A percentile compares a stretch with the other conserved stretches of the same genome.
phyloP scores from a whole-genome alignment of 2,888 invertebrate species.

The Drosophila falleni region DNA sequence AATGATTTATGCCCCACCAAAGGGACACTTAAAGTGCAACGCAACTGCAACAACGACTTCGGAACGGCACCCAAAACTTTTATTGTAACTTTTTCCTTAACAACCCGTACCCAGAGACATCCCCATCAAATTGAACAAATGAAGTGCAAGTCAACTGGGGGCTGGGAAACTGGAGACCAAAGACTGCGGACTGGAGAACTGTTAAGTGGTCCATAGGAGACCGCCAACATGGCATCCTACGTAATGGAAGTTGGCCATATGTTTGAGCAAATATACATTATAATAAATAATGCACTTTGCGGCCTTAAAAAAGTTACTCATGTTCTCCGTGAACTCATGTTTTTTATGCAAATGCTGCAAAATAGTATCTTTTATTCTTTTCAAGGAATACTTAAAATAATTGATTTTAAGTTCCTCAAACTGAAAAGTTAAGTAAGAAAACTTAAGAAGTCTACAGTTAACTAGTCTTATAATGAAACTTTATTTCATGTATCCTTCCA shows the following conservation, averaged over 20 bases:
- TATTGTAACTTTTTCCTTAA: constrained; percentile 49
- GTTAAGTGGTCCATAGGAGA: constrained; percentile 34
- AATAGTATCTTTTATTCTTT: constrained; percentile 10
- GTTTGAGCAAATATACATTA: constrained; percentile 37
- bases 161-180: constrained; percentile 12
- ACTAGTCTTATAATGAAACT: too few species aligned
- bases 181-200: constrained; percentile 24
- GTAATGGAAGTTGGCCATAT: constrained; percentile 61
- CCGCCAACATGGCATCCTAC: constrained; percentile 6
- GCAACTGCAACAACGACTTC: constrained; percentile 55
- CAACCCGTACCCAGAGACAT: constrained; percentile 26
- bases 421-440: neutral
- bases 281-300: constrained; percentile 10
- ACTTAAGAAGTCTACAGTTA: too few species aligned
- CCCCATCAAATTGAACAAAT: constrained; percentile 67
- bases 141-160: constrained; percentile 63
- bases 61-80: constrained; percentile 53
- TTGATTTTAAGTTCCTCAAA: neutral
- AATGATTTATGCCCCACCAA: constrained; percentile 72
- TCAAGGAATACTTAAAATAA: constrained; percentile 24
- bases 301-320: constrained; percentile 27
- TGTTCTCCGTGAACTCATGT: constrained; percentile 19
- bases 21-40: constrained; percentile 70
- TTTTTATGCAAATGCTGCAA: constrained; percentile 21
- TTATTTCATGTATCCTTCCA: too few species aligned